Evolutionary conservation across 1,140 invertebrate genomes (phyloP).

Genomic region (Anoplophora glabripennis): DNA sequence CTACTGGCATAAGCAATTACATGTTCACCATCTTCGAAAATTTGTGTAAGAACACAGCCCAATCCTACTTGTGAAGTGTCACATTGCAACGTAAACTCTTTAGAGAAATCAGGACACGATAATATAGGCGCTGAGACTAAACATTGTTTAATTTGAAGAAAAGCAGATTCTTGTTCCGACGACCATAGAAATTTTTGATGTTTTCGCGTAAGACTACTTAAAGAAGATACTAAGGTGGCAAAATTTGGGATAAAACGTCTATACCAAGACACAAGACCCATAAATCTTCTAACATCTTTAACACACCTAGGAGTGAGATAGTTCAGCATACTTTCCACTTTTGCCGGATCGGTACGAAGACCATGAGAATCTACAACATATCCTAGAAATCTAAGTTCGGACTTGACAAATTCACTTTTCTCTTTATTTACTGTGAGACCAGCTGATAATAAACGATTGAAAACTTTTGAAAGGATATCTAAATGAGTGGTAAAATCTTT

Average conservation of each 20-base stretch:
- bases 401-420: conserved; percentile 31
- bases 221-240: conserved; percentile 40
- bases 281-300: conserved; percentile 32
- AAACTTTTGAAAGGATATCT: conserved; percentile 25
- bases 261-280: conserved; percentile 44
- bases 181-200: conserved; percentile 25
- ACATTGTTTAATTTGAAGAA: conserved; percentile 25
- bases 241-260: conserved; percentile 50
- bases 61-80: conserved; percentile 25
- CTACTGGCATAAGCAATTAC: conserved; percentile 32
- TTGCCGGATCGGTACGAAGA: conserved; percentile 35
- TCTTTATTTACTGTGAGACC: conserved; percentile 27
- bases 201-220: conserved; percentile 44
- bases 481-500: conserved; percentile 45
- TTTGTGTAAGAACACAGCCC: conserved; percentile 34
- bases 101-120: conserved; percentile 30
- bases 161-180: conserved; percentile 13
- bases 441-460: conserved; percentile 17
- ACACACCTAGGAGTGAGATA: conserved; percentile 35
- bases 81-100: conserved; percentile 23
- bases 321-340: conserved; percentile 25
- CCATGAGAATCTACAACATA: conserved; percentile 39
- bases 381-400: conserved; percentile 44
- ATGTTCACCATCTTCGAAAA: conserved; percentile 12
- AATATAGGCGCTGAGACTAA: conserved; percentile 29